These are phyloP conservation scores for Centruroides sculpturatus DNA, from an alignment of 1,140 invertebrate genomes.

Conservation along the genomic window DNA sequence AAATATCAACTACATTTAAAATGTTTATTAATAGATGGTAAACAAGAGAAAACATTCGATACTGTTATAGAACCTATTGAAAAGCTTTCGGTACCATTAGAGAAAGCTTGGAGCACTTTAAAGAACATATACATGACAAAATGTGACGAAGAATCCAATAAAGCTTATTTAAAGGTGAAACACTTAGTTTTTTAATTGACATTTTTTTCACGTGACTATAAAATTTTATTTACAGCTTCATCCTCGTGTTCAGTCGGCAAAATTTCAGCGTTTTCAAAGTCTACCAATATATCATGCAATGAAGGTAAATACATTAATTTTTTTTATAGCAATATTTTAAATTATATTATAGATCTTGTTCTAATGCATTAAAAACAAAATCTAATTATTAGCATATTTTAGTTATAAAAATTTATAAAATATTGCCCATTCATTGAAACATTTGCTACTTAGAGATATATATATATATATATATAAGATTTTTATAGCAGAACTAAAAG, in stretches of 20 bases:
- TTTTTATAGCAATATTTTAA: no score
- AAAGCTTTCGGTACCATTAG: slow-evolving; percentile 48
- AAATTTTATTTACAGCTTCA: slow-evolving; percentile 23
- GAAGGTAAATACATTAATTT: slow-evolving; percentile 19
- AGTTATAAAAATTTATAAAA: no score
- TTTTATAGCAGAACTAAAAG: no score
- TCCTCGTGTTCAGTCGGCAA: slow-evolving; percentile 25
- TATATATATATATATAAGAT: no score
- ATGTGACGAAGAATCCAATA: slow-evolving; percentile 57
- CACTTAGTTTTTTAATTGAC: slow-evolving; percentile 3
- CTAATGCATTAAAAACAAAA: no score
- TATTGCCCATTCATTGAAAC: no score
- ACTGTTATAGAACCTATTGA: slow-evolving; percentile 66
- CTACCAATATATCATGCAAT: slow-evolving; percentile 27
- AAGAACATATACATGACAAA: slow-evolving; percentile 69
- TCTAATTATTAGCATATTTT: no score
- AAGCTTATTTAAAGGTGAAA: slow-evolving; percentile 47
- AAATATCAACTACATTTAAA: no score
- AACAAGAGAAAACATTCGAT: slow-evolving; percentile 43
- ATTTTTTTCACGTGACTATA: slow-evolving; percentile 3
- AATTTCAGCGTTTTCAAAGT: slow-evolving; percentile 26
- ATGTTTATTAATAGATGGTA: slow-evolving; percentile 24
- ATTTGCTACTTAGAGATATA: no score
- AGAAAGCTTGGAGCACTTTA: slow-evolving; percentile 69
- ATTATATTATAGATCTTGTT: no score